Base-by-base conservation (phyloP, 2,888 invertebrate species). In the Sipha maydis region DNA sequence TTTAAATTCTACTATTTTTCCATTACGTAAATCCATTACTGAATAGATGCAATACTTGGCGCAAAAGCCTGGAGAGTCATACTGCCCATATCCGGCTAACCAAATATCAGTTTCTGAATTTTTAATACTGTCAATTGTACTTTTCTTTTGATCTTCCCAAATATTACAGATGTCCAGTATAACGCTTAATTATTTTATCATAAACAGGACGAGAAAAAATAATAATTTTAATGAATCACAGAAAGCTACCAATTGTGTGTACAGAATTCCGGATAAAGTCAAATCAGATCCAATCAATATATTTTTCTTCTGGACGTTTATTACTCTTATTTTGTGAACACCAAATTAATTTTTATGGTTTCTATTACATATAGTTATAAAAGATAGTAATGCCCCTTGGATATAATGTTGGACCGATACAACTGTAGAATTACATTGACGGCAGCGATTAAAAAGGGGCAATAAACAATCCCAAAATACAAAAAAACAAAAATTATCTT, bases 41-140 rank as follows among this genome's bases (percentile, higher is more conserved):
- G 38, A 41, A 41, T 41, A 41, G 38, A 41, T 41, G 38, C 38
- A 77, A 85, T 89, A 90, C 85, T 89, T 90, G n/a, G 89, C 90
- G 61, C 85, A 89, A 82, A 84, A 89, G 31, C 90, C 89, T 21
- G 90, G 90, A n/a, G 90, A 90, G 85, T 90, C 90, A 85, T 89
- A 90, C 73, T 90, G 90, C n/a, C 90, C 90, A 48, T 90, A 90
- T 41, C 90, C 90, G 48, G 90, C 69, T 38, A 90, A 67, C 79
- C 89, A 89, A 73, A 90, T 77, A 38, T 25, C 9, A 31, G 5
- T 38, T 75, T 31, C 75, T 56, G 56, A 56, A 56, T 56, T 56
- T 56, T 56, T 56, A 56, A 56, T 56, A 56, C 56, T 8, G 56
- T 56, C 56, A 14, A 56, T 56, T 56, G 56, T 56, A 28, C 28